Conservation (phyloP, 2,797 vertebrate genomes). For the Pantherophis vulpinus region DNA sequence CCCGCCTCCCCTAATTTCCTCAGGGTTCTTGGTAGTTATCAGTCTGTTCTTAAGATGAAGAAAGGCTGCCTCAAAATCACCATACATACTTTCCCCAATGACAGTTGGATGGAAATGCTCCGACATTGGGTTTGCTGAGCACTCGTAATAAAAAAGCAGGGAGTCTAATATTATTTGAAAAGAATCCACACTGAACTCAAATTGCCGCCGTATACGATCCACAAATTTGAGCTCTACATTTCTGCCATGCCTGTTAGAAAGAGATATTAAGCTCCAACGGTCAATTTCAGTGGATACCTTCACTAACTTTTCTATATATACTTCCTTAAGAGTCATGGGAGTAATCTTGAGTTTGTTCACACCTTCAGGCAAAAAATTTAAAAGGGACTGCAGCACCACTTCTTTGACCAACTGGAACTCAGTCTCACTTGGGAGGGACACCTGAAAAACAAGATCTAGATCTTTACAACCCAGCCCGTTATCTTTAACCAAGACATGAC, state of each 20-base stretch:
- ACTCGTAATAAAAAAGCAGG: conserved; percentile 85
- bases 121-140: conserved; percentile 79
- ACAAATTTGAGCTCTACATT: conserved; percentile 98
- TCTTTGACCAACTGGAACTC: conserved; percentile 91
- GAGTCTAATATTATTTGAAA: conserved; percentile 97
- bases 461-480: conserved; percentile 95
- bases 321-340: conserved; percentile 90
- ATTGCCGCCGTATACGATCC: conserved; percentile 91
- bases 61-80: conserved; percentile 85
- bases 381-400: conserved; percentile 87
- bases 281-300: conserved; percentile 93
- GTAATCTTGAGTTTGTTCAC: conserved; percentile 95
- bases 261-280: conserved; percentile 96
- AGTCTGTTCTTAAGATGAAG: conserved; percentile 88
- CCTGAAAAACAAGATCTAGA: conserved; percentile 93
- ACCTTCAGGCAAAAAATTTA: conserved; percentile 93
- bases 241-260: conserved; percentile 94
- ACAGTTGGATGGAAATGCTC: conserved; percentile 84
- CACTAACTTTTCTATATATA: conserved; percentile 95
- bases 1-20: conserved; percentile 94
- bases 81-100: conserved; percentile 90
- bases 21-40: conserved; percentile 93
- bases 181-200: conserved; percentile 97
- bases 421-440: conserved; percentile 83
- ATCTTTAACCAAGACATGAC: conserved; percentile 93